Evolutionary conservation across 2,113 vertebrate species (phyloP).

Genomic region (Anser brachyrhynchus): DNA sequence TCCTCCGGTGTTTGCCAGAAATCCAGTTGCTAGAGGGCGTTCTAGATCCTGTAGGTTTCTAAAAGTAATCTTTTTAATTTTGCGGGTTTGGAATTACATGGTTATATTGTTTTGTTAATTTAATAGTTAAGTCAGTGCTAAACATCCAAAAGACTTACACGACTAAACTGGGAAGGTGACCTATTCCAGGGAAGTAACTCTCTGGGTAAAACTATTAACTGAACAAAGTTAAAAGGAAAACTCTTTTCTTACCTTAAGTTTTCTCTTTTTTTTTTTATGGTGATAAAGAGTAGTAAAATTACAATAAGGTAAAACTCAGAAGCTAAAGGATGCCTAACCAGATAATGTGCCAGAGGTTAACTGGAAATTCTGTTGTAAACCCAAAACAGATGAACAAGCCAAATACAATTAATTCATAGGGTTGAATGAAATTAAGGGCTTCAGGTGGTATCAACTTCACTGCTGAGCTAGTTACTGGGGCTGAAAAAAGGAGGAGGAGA

Average conservation of each 20-base stretch:
- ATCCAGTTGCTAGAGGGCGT: rapidly evolving
- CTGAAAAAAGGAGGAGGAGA: neutral
- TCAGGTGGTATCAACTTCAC: no score
- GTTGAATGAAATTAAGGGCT: rapidly evolving
- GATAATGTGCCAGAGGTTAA: neutral
- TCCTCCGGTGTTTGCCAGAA: rapidly evolving
- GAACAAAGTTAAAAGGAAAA: neutral
- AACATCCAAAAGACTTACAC: rapidly evolving
- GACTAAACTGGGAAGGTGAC: neutral
- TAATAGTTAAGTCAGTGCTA: rapidly evolving
- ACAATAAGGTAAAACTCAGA: rapidly evolving
- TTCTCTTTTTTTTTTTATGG: neutral
- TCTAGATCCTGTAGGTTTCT: rapidly evolving
- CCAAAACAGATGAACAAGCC: neutral
- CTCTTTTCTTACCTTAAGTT: no score
- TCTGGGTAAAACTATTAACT: rapidly evolving
- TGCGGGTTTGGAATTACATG: rapidly evolving
- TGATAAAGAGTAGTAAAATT: neutral
- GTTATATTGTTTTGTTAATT: rapidly evolving
- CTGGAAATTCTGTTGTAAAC: rapidly evolving
- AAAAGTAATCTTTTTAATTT: rapidly evolving
- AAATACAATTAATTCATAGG: rapidly evolving
- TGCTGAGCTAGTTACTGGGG: neutral
- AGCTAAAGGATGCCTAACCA: neutral
- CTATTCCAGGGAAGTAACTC: neutral